Conservation (phyloP, 2,113 vertebrate genomes). For the Planiliza haematocheilus region DNA sequence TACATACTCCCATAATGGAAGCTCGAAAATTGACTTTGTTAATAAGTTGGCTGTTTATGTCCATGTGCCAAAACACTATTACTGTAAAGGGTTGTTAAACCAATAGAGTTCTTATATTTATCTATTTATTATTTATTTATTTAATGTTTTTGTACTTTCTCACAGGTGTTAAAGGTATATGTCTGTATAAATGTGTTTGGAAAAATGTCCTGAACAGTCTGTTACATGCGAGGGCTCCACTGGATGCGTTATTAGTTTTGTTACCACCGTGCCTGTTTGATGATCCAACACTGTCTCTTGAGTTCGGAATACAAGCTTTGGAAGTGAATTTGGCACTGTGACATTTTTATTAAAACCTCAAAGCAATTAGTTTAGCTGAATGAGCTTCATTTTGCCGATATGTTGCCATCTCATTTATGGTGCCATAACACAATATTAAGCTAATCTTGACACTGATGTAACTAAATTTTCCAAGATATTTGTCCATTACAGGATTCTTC, state of each 20-base stretch:
- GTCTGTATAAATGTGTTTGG: background rate
- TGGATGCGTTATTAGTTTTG: constrained; percentile 19
- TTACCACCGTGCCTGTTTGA: constrained; percentile 24
- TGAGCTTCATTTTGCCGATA: background rate
- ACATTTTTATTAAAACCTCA: background rate
- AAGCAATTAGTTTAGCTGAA: background rate
- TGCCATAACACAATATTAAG: too few species aligned
- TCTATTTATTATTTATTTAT: constrained; percentile 56
- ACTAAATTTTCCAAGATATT: background rate
- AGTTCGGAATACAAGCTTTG: constrained; percentile 53
- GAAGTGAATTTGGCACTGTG: background rate
- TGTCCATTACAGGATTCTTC: background rate
- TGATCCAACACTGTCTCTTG: background rate
- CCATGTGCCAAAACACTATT: background rate
- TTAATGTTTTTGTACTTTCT: background rate
- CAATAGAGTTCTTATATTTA: constrained; percentile 37
- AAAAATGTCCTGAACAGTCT: background rate
- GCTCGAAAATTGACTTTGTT: background rate
- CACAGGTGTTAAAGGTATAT: background rate
- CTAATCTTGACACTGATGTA: too few species aligned
- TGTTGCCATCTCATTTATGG: background rate
- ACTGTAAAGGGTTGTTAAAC: constrained; percentile 12
- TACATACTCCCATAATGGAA: background rate
- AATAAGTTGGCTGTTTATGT: background rate
- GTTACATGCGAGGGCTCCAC: background rate